Evolutionary conservation across 2,113 vertebrate genomes (phyloP), one percentile per base, ranked within the genome.

Genomic region (Microtus ochrogaster): DNA sequence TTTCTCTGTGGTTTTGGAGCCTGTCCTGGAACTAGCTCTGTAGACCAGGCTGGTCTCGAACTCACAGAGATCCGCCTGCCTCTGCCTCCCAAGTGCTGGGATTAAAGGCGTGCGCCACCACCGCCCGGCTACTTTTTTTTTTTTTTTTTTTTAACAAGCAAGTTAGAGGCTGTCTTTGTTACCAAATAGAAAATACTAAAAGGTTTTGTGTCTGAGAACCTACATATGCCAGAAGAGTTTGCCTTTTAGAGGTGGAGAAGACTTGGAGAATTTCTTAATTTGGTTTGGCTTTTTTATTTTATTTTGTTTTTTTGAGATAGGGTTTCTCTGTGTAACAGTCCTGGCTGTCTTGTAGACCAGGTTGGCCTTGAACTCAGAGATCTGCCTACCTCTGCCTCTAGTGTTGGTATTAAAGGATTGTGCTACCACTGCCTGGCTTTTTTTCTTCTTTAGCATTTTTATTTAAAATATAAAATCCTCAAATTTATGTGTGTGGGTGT

Each of bases 141-240:
- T 94, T 95, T 83, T 17, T 95, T 83, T 19, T 19, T 61, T 66
- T 86, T 91, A 52, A 79, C 61, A 83, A 61, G 49, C 55, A 92
- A 41, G 36, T 82, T 11, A 89, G 77, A 94, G 92, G 77, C 82
- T 91, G 58, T 65, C 26, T n/a, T 92, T 90, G 5, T 96, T 70
- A 63, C 72, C 58, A 79, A 94, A 79, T 16, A 39, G 66, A 88
- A 85, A 85, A 65, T 28, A 65, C 49, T 58, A 87, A 22, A 78
- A 30, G 30, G 58, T 94, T 39, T 47, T 70, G 28, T 94, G 11
- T 92, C 72, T 86, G 44, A 93, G 44, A 96, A 94, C 61, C 17
- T 79, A n/a, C 39, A 87, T 33, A 39, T 9, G 28, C 68, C 91
- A 65, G 82, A 92, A 77, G 7, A 58, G 87, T 84, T 93, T 92